Base-by-base conservation (phyloP, 2,113 vertebrate species). In the Seriola quinqueradiata region DNA sequence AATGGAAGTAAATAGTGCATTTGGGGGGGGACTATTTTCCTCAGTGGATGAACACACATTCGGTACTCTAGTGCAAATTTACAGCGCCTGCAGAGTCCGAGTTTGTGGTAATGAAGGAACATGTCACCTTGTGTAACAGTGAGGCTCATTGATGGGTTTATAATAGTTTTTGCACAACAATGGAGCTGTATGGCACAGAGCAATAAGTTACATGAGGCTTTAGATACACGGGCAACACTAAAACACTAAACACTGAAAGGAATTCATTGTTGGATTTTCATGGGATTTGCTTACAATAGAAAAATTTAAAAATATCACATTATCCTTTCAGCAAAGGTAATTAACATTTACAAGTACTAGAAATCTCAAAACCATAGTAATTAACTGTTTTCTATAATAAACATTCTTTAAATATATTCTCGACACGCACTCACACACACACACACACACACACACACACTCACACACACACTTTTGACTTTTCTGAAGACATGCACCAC, bases 251-350 rank as follows among this genome's bases (percentile, higher is more conserved):
- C 28, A 28, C 28, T 5, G 4, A 40, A 40, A 58, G 38, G 3
- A 16, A 12, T 58, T n/a, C 0, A 11, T 61, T 70, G 21, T 13
- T 54, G 23, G n/a, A 58, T 61, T 78, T 9, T 66, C 19, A n/a
- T 70, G 64, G 19, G 23, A 63, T 57, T 52, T 76, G 42, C n/a
- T 84, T 57, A 55, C 42, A 46, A 25, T 16, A 40, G 3, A 72
- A 25, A 44, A 16, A 60, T 13, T 44, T 1, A 28, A 2, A 28
- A 28, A 28, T 28, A 28, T 28, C 28, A 67, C 54, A 5, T 59
- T 23, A 14, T 38, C 7, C 5, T 71, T 57, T 32, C 17, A 72
- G 12, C 6, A 68, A 68, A 23, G 1, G 11, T 44, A 3, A 48
- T 28, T 52, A 25, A 70, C 23, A 65, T 52, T 28, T 34, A 1